Evolutionary conservation across 2,797 vertebrate genomes (phyloP), one percentile per base, ranked within the genome.

Genomic region (Taeniopygia guttata): DNA sequence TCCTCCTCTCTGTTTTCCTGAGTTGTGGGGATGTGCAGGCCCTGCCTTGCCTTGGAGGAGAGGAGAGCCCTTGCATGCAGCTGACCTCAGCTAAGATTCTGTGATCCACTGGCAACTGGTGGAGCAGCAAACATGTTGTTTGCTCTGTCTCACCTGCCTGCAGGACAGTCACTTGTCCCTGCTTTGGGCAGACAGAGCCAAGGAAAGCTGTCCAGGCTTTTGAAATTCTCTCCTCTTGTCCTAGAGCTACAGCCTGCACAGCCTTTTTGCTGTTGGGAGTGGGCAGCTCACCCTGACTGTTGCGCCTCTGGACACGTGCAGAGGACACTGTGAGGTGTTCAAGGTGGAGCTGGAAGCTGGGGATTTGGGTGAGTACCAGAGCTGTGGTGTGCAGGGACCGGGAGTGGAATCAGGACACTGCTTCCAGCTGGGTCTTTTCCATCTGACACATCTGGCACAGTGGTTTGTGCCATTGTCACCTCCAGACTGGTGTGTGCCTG

Each of bases 241-340:
- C 48, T 91, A 99, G 99, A 98, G 98, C 34, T 97, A 98, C 36
- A 92, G 91, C 42, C 97, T 99, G 91, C 97, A 98, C 58, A 98
- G 98, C 56, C 98, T 98, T 90, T 97, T 99, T 16, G 97, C 98
- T 84, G 96, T 99, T 16, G 98, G 98, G 10, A 98, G 99, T 1
- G 99, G 99, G 0, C 97, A 98, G 60, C 98, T 98, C 13, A 98
- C 98, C 2, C 96, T 99, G 62, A 98, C 98, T 42, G 97, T 99
- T 18, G 96, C 97, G 68, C 99, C 99, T 7, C 97, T 98, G 60
- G 96, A 97, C 22, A 97, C 97, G 40, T 99, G 99, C 95, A 98
- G 98, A 89, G 98, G 96, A 94, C 98, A 98, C 93, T 99, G 99
- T 95, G 98, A 98, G 96, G 97, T 97, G 36, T 97, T 99, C 96